A percentile compares a stretch with the other conserved stretches of the same genome.
These are phyloP conservation scores for Oscheius sp. DNA, from an alignment of 2,888 invertebrate genomes.

Conservation along the genomic window DNA sequence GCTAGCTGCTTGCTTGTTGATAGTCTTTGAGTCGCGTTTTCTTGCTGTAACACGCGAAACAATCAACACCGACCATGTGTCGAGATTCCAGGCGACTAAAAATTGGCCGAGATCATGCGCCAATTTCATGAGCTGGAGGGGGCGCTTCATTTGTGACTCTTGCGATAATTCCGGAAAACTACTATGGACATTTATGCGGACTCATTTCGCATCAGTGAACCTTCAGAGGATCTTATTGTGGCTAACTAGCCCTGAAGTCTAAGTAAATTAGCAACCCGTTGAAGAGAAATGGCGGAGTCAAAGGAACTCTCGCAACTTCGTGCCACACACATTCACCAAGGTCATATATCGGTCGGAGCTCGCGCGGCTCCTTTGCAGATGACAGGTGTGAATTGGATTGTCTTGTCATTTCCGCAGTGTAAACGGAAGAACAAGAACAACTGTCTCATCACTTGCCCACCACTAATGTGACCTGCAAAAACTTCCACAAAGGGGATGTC, in stretches of 20 bases:
- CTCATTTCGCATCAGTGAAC: constrained; percentile 12
- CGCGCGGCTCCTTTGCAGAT: constrained; percentile 28
- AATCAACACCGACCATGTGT: constrained; percentile 34
- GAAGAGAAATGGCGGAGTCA: no score
- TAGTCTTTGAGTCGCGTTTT: constrained; percentile 28
- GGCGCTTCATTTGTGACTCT: not conserved
- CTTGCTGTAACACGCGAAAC: constrained; percentile 35
- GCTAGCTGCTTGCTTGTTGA: constrained; percentile 28
- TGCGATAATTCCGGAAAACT: constrained; percentile 7
- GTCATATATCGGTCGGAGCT: constrained; percentile 23
- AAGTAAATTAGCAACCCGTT: no score
- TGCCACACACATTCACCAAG: constrained; percentile 16
- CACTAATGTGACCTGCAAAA: constrained; percentile 17
- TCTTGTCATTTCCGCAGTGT: constrained; percentile 26
- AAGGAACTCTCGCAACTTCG: not conserved
- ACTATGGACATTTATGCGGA: not conserved
- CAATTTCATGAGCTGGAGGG: not conserved
- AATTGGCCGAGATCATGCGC: not conserved
- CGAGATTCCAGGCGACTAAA: constrained; percentile 13
- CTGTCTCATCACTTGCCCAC: constrained; percentile 24
- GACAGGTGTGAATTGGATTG: constrained; percentile 29
- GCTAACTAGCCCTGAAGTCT: not conserved
- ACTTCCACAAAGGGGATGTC: constrained; percentile 17
- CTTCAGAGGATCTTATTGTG: not conserved
- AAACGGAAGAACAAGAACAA: constrained; percentile 30